Conservation (phyloP, 2,113 vertebrate species). For the Otocyon megalotis region DNA sequence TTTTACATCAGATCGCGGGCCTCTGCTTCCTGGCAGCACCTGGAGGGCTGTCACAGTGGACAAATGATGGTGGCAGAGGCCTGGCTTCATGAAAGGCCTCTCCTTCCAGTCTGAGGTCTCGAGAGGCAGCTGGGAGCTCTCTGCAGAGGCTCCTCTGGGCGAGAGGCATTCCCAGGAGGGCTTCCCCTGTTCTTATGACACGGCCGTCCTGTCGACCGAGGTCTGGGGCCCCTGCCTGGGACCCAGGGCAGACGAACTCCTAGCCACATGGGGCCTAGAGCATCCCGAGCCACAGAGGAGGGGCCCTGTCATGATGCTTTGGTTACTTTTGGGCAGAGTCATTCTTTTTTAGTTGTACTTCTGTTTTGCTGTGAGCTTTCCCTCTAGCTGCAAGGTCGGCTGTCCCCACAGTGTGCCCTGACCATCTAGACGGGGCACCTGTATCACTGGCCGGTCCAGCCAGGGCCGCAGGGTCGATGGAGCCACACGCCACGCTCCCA, state of each 20-base stretch:
- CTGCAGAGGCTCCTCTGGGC: accelerated
- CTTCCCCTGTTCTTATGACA: neutral
- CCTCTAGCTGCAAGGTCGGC: neutral
- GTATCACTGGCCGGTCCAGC: too few species aligned
- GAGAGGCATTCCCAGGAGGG: accelerated
- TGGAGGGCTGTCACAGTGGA: neutral
- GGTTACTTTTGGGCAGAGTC: too few species aligned
- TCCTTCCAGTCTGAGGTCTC: neutral
- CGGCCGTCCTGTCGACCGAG: accelerated
- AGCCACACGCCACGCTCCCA: accelerated
- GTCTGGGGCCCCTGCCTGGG: neutral
- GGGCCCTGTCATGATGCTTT: neutral
- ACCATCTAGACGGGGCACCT: accelerated
- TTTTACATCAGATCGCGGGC: accelerated
- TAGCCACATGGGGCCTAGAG: neutral
- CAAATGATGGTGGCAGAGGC: accelerated
- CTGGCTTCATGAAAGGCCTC: too few species aligned
- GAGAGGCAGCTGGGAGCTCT: neutral
- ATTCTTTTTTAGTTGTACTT: too few species aligned
- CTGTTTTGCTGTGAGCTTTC: neutral
- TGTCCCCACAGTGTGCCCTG: neutral
- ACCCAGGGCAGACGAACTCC: neutral
- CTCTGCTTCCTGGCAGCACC: neutral
- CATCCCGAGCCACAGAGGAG: neutral
- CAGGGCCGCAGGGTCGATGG: neutral